These are phyloP conservation scores for Oxycera nigricornis DNA, from an alignment of 2,888 invertebrate genomes.

Conservation along the genomic window DNA sequence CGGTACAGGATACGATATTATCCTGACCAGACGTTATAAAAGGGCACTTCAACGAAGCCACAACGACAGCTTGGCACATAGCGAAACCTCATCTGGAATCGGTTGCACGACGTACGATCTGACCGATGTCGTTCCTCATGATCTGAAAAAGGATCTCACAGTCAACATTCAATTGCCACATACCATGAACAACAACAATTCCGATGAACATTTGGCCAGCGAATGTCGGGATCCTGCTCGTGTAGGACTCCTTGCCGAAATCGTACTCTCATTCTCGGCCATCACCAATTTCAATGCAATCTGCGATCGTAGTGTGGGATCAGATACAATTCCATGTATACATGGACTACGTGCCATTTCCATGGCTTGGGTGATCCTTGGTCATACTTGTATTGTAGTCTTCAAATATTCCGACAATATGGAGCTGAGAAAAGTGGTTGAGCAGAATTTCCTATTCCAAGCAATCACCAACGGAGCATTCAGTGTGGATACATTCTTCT, in stretches of 20 bases:
- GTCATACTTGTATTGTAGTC: conserved; percentile 78
- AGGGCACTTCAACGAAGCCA: conserved; percentile 57
- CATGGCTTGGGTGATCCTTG: conserved; percentile 76
- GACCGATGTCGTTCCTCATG: conserved; percentile 57
- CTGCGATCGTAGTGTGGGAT: conserved; percentile 78
- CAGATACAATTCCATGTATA: conserved; percentile 80
- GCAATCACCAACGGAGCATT: conserved; percentile 80
- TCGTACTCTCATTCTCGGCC: conserved; percentile 80
- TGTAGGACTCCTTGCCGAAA: conserved; percentile 63
- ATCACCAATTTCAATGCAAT: conserved; percentile 80
- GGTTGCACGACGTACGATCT: conserved; percentile 64
- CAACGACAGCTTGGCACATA: conserved; percentile 59
- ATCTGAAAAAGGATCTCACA: conserved; percentile 55
- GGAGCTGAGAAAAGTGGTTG: conserved; percentile 73
- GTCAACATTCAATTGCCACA: conserved; percentile 61
- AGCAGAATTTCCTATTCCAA: conserved; percentile 81
- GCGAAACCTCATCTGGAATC: conserved; percentile 62
- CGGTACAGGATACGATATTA: conserved; percentile 77
- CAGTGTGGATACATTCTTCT: conserved; percentile 85
- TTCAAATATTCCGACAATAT: conserved; percentile 88
- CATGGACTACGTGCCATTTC: conserved; percentile 73
- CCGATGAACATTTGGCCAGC: conserved; percentile 68
- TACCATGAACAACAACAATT: conserved; percentile 64
- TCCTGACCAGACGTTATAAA: conserved; percentile 56
- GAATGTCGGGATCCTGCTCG: conserved; percentile 64